Evolutionary conservation across 2,113 vertebrate genomes (phyloP).

Genomic region (Diphyllodes magnificus): DNA sequence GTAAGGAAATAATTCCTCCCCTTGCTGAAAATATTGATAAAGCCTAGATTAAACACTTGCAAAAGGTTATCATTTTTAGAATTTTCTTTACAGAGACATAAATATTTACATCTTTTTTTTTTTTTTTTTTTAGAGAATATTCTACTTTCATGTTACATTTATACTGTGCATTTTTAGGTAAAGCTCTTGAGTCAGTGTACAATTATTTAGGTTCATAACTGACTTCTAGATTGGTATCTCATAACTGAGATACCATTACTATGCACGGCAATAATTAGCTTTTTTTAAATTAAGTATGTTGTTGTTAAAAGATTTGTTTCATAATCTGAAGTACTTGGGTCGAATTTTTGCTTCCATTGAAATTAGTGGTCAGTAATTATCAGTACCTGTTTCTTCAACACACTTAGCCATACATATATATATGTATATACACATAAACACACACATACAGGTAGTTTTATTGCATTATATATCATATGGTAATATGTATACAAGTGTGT

Average conservation of each 20-base stretch:
- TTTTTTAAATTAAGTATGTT: background rate
- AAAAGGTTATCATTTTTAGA: background rate
- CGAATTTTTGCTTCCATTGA: background rate
- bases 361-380: background rate
- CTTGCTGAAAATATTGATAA: background rate
- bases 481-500: background rate
- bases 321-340: background rate
- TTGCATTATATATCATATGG: background rate
- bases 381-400: background rate
- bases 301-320: background rate
- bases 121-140: background rate
- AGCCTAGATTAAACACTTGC: background rate
- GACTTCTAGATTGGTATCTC: background rate
- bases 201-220: background rate
- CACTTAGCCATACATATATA: background rate
- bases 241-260: background rate
- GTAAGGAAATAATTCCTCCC: background rate
- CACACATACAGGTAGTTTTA: background rate
- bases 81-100: background rate
- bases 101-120: background rate
- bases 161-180: background rate
- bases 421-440: background rate
- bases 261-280: background rate
- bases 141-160: background rate
- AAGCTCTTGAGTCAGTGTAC: background rate